Base-by-base conservation (phyloP, 2,797 vertebrate species). In the Melanotaenia trifasciata region DNA sequence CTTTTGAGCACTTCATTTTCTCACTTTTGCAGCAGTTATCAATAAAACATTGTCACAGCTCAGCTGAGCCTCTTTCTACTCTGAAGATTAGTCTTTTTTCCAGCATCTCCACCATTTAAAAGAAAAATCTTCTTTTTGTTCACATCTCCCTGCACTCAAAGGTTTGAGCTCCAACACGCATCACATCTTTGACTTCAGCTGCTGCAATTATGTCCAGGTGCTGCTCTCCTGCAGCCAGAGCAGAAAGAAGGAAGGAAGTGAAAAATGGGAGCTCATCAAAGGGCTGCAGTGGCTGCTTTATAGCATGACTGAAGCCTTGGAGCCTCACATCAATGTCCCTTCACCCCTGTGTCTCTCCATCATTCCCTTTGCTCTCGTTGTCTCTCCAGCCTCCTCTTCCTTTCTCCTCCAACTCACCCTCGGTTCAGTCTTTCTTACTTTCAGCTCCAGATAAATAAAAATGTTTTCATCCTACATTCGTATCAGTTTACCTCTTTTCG, bases 271-370 rank as follows among this genome's bases (percentile, higher is more conserved):
- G 22, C 54, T 50, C 63, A 38, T 54, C 63, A 65, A 36, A 54
- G 63, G 22, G 33, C 63, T 54, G 63, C 63, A 36, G 63, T 54
- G 63, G 54, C 72, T 54, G 28, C 69, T 88, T 86, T 80, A 89
- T 72, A 67, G 65, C 68, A 66, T 64, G 85, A 83, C 67, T 63
- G 47, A 54, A 63, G 47, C 70, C 81, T 74, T 50, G 47, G 66
- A 86, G 81, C 61, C 69, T 81, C 70, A 69, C 75, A 72, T 81
- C 81, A 79, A 78, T 78, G 43, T 59, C 35, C 30, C 51, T 61
- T 28, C 40, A 45, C 47, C 76, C 70, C 47, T 20, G 24, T 64
- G 9, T 32, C 40, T 22, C 14, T 69, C 33, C 28, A 45, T 56
- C 12, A 36, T 33, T 64, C 32, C 63, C 51, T 35, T 36, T 26